These are phyloP conservation scores for rat (Rattus norvegicus) DNA, from an alignment of 2,113 vertebrate species.

Conservation along the genomic window DNA sequence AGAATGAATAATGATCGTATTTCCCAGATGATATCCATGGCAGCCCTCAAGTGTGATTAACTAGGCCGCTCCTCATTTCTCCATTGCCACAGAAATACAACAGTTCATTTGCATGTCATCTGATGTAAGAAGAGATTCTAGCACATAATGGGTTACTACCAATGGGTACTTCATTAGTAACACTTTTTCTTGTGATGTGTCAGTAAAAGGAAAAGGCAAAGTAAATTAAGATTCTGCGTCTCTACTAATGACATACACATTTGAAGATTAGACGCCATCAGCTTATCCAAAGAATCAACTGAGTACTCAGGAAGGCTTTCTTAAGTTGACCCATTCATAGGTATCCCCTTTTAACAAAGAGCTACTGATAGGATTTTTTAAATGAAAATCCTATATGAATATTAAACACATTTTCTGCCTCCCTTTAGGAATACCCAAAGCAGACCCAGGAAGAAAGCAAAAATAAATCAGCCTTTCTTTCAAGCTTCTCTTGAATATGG, in stretches of 20 bases:
- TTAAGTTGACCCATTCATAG: constrained; percentile 60
- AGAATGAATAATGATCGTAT: constrained; percentile 81
- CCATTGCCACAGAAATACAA: constrained; percentile 72
- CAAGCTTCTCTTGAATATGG: constrained; percentile 63
- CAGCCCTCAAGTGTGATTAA: constrained; percentile 82
- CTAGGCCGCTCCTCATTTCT: constrained; percentile 73
- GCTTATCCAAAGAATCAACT: constrained; percentile 67
- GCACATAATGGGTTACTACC: constrained; percentile 78
- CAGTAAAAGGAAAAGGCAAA: constrained; percentile 72
- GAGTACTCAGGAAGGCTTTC: constrained; percentile 64
- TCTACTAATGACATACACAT: constrained; percentile 67
- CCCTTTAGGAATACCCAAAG: constrained; percentile 71
- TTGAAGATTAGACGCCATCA: constrained; percentile 62
- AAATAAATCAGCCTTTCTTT: constrained; percentile 70
- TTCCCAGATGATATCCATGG: constrained; percentile 80
- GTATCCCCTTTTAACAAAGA: constrained; percentile 39
- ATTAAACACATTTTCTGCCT: constrained; percentile 68
- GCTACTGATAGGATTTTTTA: constrained; percentile 64
- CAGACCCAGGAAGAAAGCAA: constrained; percentile 65
- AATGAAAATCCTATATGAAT: constrained; percentile 74
- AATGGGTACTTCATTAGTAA: constrained; percentile 75
- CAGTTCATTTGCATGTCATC: constrained; percentile 80
- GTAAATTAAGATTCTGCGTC: constrained; percentile 68
- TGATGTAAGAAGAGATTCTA: constrained; percentile 73
- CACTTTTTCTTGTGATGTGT: constrained; percentile 72